Base-by-base conservation (phyloP, 1,140 invertebrate genomes). In the Aphelenchoides besseyi region DNA sequence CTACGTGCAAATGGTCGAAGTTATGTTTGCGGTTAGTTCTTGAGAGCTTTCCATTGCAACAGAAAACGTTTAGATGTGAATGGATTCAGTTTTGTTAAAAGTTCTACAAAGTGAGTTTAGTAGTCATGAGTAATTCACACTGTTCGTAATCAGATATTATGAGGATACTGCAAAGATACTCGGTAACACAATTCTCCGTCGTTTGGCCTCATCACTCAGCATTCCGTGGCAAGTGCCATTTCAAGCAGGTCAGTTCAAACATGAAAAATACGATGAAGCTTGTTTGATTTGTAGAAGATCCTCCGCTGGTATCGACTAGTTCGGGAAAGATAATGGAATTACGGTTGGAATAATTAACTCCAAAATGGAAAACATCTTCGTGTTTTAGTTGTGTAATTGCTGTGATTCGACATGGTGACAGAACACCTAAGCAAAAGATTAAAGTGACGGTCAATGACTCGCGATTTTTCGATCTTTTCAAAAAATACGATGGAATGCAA, bases 251-350 rank as follows among this genome's bases (percentile, higher is more conserved):
- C 16, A 23, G 16, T 67, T 5, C 23, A 18, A 2, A 23, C 41
- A 95, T 95, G 81, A 91, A 92, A 90, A 95, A 97, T 57, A 86
- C 97, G 26, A 87, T 94, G 68, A 92, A 41, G 41, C 85, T 96
- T 63, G n/a, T n/a, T n/a, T n/a, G n/a, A n/a, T n/a, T n/a, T n/a
- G n/a, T n/a, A n/a, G 96, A 98, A 85, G 96, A 98, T 87, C 94
- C 96, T 0, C 96, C 96, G 12, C 95, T 98, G 74, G 95, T 98
- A 16, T 95, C 96, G 2, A 99, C 96, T 2, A 98, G 95, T 0
- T 95, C 95, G 85, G 96, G 96, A 5, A 97, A 97, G 88, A 97
- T 98, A 93, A 99, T 99, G 96, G 97, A 99, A 85, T 86, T 99
- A 61, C 87, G 96, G 30, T n/a, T 98, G n/a, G n/a, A n/a, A n/a